Conservation (phyloP, 2,113 vertebrate species). For the Lates calcarifer region DNA sequence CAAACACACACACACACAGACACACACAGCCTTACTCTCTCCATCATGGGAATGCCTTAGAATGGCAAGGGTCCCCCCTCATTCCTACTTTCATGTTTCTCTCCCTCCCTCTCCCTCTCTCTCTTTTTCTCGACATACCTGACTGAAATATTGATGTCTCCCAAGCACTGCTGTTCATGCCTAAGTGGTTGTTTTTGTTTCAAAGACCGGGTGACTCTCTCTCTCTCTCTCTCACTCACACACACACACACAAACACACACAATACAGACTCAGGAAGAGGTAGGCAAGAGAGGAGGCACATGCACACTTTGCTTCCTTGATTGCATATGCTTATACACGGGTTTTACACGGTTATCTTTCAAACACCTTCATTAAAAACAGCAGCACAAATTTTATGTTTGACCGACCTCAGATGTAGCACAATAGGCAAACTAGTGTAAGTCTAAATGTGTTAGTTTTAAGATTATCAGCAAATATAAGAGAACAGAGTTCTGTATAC, state of each 20-base stretch:
- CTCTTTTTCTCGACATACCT: conserved; percentile 75
- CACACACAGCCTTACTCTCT: conserved; percentile 48
- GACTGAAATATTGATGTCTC: conserved; percentile 83
- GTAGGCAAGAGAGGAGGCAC: not conserved
- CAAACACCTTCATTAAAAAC: not conserved
- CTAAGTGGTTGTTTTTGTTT: conserved; percentile 80
- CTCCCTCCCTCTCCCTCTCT: conserved; percentile 54
- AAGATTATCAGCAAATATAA: not conserved
- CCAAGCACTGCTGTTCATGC: conserved; percentile 72
- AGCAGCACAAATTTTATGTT: not conserved
- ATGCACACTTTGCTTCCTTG: conserved; percentile 3
- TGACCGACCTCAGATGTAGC: not conserved
- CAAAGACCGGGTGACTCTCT: conserved; percentile 59
- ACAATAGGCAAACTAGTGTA: not conserved
- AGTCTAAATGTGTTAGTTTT: not conserved
- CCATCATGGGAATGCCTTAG: conserved; percentile 71
- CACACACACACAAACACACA: conserved; percentile 10
- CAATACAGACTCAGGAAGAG: conserved; percentile 7
- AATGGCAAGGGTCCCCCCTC: conserved; percentile 68
- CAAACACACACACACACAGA: conserved; percentile 42
- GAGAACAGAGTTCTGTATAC: not conserved
- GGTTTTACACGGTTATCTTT: not conserved
- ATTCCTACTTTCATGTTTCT: conserved; percentile 56
- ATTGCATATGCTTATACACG: conserved; percentile 6
- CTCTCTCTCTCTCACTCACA: conserved; percentile 25